Evolutionary conservation across 2,113 vertebrate genomes (phyloP).

Genomic region (Mus musculus): GRCm39 chr7:73395501-73396000

Average conservation of each 20-base stretch:
- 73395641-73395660: not conserved
- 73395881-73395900: not conserved
- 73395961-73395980: constrained; percentile 40
- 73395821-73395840: not conserved
- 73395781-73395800: not conserved
- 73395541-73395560: not conserved
- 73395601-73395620: too few species aligned
- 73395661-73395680: not conserved
- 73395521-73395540: not conserved
- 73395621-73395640: not conserved
- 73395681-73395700: not conserved
- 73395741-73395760: not conserved
- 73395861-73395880: not conserved
- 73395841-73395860: not conserved
- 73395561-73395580: accelerated
- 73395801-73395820: not conserved
- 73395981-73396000: not conserved
- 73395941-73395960: constrained; percentile 27
- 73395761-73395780: not conserved
- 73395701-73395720: not conserved
- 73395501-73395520: not conserved
- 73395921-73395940: constrained; percentile 13
- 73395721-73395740: not conserved
- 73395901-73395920: not conserved
- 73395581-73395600: too few species aligned